phyloP scores from a whole-genome alignment of 2,113 vertebrate genomes.

The Sinocyclocheilus anshuiensis region DNA sequence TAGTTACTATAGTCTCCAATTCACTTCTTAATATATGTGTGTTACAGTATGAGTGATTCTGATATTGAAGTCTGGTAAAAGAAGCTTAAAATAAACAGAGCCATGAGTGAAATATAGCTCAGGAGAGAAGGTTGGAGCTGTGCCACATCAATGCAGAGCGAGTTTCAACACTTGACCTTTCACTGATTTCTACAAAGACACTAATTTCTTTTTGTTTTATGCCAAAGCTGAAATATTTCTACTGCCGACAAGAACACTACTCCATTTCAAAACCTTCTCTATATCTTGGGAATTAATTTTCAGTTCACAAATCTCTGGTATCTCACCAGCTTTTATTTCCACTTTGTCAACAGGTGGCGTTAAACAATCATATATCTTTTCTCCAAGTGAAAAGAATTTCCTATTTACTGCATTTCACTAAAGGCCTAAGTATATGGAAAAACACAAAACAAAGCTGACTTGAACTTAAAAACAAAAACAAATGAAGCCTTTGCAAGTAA shows the following conservation, averaged over 20 bases:
- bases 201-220: too few species aligned
- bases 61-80: constrained; percentile 24
- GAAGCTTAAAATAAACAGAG: constrained; percentile 47
- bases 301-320: neutral
- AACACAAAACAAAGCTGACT: too few species aligned
- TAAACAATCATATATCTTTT: neutral
- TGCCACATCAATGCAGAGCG: constrained; percentile 16
- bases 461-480: neutral
- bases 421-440: neutral
- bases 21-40: neutral
- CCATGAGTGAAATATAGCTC: constrained; percentile 19
- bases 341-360: constrained; percentile 36
- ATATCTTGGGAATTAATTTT: neutral
- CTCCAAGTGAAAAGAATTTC: neutral
- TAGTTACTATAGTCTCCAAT: neutral
- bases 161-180: constrained; percentile 29
- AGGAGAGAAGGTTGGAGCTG: neutral
- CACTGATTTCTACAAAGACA: neutral
- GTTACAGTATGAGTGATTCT: neutral
- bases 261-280: too few species aligned
- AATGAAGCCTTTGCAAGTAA: neutral
- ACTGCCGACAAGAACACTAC: neutral
- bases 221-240: too few species aligned
- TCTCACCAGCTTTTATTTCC: neutral
- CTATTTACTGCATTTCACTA: neutral